Evolutionary conservation across 2,113 vertebrate species (phyloP).

Genomic region (Coracopsis vasa): DNA sequence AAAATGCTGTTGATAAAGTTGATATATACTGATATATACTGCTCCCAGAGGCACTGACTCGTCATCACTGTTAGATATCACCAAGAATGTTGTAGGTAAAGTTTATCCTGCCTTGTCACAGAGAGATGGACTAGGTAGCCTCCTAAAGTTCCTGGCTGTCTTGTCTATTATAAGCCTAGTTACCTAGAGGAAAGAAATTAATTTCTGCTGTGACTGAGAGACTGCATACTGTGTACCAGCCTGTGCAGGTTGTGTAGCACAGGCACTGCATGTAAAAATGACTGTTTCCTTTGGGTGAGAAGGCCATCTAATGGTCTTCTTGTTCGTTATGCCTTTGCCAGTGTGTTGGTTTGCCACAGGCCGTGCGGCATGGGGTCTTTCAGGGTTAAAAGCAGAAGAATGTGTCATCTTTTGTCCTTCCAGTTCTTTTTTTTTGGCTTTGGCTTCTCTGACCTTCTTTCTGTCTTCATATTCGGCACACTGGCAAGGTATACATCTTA

Average conservation of each 20-base stretch:
- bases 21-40: neutral
- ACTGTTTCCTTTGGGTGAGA: neutral
- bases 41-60: neutral
- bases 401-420: neutral
- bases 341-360: neutral
- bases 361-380: neutral
- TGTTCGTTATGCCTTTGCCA: neutral
- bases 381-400: neutral
- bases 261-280: neutral
- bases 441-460: slow-evolving; percentile 41
- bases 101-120: neutral
- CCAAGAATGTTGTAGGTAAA: neutral
- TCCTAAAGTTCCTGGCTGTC: neutral
- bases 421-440: neutral
- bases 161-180: neutral
- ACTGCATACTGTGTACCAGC: neutral
- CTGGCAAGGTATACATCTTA: slow-evolving; percentile 51
- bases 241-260: neutral
- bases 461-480: slow-evolving; percentile 41
- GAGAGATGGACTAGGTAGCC: neutral
- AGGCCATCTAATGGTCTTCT: neutral
- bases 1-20: neutral
- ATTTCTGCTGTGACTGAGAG: neutral
- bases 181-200: neutral
- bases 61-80: neutral